These are phyloP conservation scores for Dreissena polymorpha DNA, from an alignment of 1,140 invertebrate genomes.

Conservation along the genomic window DNA sequence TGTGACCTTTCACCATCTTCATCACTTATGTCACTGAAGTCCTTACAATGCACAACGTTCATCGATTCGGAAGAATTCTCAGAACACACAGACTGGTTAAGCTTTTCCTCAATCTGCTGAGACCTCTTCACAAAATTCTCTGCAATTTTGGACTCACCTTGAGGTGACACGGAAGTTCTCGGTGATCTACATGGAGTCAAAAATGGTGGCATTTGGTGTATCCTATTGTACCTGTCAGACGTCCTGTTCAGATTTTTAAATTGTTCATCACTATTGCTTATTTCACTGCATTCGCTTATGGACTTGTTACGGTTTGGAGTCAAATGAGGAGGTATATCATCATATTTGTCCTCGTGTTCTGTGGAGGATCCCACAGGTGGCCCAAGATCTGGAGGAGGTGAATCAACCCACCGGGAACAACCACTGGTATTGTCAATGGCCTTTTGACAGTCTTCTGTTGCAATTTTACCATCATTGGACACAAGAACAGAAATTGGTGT, in stretches of 20 bases:
- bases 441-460: neutral
- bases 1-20: constrained; percentile 24
- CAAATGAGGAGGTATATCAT: constrained; percentile 31
- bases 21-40: constrained; percentile 64
- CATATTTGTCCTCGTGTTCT: constrained; percentile 9
- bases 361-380: constrained; percentile 56
- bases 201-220: constrained; percentile 27
- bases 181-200: constrained; percentile 43
- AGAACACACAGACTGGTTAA: constrained; percentile 5
- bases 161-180: constrained; percentile 28
- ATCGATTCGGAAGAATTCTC: constrained; percentile 47
- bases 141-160: neutral
- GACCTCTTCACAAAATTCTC: neutral
- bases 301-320: constrained; percentile 20
- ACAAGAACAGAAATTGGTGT: neutral
- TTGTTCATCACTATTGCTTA: too few relatives aligned
- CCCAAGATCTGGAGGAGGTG: constrained; percentile 63
- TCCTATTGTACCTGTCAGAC: neutral
- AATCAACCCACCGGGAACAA: neutral
- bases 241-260: too few relatives aligned
- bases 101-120: neutral
- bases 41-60: constrained; percentile 61
- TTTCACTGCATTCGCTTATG: neutral
- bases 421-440: too few relatives aligned
- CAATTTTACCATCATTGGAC: too few relatives aligned